These are phyloP conservation scores for Diarsia brunnea DNA, from an alignment of 2,888 invertebrate species.

Conservation along the genomic window DNA sequence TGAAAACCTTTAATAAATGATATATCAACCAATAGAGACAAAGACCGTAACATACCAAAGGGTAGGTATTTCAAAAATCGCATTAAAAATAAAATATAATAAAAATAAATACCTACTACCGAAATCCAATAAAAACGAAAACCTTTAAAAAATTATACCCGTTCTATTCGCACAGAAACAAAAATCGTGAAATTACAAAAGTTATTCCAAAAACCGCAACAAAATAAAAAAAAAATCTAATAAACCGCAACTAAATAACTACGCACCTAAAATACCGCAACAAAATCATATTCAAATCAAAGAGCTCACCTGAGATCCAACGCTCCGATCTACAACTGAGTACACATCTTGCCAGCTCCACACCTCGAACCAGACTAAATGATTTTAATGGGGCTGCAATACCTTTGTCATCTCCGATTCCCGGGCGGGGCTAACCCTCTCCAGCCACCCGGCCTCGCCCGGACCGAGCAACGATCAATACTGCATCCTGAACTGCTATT, in stretches of 20 bases:
- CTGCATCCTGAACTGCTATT: slow-evolving; percentile 60
- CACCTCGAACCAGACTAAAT: slow-evolving; percentile 36
- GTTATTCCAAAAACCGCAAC: neutral
- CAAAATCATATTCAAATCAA: neutral
- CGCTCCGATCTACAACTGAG: neutral
- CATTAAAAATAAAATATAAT: neutral
- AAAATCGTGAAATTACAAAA: neutral
- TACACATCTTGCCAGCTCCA: slow-evolving; percentile 25
- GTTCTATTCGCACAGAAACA: neutral
- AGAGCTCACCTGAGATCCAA: slow-evolving; percentile 21
- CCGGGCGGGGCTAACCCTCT: slow-evolving; percentile 6
- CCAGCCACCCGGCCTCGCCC: slow-evolving; percentile 9
- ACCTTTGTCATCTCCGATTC: slow-evolving; percentile 21
- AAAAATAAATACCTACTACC: neutral
- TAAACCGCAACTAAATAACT: neutral
- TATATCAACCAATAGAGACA: neutral
- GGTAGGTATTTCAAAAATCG: neutral
- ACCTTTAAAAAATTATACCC: neutral
- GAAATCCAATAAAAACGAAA: neutral
- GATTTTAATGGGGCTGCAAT: slow-evolving; percentile 31
- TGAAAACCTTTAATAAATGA: too few relatives aligned
- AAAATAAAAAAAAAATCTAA: neutral
- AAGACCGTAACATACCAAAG: neutral
- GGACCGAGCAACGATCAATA: slow-evolving; percentile 52
- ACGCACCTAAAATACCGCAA: neutral